phyloP scores from a whole-genome alignment of 2,888 invertebrate genomes.

The Melipona bicolor region DNA sequence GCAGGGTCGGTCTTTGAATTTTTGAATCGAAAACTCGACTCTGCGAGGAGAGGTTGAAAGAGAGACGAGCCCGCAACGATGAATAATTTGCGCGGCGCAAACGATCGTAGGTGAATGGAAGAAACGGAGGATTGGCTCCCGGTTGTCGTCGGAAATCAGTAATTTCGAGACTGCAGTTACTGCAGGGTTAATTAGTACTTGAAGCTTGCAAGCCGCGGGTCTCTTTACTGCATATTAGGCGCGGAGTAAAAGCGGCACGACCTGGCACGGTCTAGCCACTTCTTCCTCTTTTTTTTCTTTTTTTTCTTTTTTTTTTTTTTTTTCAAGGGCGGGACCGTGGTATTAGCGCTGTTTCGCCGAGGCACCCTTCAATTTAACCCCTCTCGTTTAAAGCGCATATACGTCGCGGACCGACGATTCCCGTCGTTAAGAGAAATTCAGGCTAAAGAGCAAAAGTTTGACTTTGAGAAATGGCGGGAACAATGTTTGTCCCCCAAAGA shows the following conservation, averaged over 20 bases:
- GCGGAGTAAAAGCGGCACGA: conserved; percentile 64
- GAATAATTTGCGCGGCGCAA: conserved; percentile 5
- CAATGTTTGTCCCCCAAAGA: not conserved
- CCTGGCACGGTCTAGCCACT: conserved; percentile 66
- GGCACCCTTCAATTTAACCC: conserved; percentile 67
- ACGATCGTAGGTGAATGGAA: conserved; percentile 10
- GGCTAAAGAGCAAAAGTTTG: conserved; percentile 18
- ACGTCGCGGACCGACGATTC: conserved; percentile 38
- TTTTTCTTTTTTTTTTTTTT: not conserved
- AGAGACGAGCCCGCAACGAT: not conserved
- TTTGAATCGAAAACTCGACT: too few species aligned
- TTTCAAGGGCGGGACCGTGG: conserved; percentile 66
- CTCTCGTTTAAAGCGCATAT: conserved; percentile 61
- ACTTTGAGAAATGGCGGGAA: not conserved
- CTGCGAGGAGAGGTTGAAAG: too few species aligned
- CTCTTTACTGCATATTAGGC: conserved; percentile 69
- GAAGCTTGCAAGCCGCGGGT: conserved; percentile 57
- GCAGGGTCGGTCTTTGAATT: too few species aligned
- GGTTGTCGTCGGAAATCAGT: conserved; percentile 62
- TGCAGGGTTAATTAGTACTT: conserved; percentile 67
- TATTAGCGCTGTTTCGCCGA: conserved; percentile 69
- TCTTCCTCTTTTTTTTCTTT: conserved; percentile 16
- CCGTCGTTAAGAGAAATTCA: conserved; percentile 35
- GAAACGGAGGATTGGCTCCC: conserved; percentile 25
- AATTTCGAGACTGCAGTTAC: conserved; percentile 55